Conservation (phyloP, 2,888 invertebrate species). For the Neria commutata region DNA sequence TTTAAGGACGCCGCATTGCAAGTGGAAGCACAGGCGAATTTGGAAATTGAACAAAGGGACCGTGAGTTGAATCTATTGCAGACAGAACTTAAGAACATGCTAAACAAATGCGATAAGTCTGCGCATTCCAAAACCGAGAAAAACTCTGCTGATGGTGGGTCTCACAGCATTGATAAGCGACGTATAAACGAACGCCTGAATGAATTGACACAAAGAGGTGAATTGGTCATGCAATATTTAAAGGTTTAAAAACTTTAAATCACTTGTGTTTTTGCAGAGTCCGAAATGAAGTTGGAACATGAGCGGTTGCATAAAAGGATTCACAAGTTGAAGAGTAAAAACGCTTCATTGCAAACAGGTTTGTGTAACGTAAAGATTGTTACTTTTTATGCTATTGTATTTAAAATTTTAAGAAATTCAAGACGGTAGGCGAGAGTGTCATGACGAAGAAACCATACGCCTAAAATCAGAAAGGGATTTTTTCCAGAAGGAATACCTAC, state of each 20-base stretch:
- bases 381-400: neutral
- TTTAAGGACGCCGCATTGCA: slow-evolving; percentile 76
- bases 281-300: slow-evolving; percentile 62
- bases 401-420: slow-evolving; percentile 38
- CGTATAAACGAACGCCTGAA: slow-evolving; percentile 66
- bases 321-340: slow-evolving; percentile 61
- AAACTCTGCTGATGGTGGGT: slow-evolving; percentile 11
- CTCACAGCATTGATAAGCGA: slow-evolving; percentile 66
- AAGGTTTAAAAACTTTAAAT: neutral
- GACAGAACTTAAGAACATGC: slow-evolving; percentile 39
- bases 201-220: slow-evolving; percentile 60
- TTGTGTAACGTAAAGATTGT: slow-evolving; percentile 26
- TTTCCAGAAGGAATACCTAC: slow-evolving; percentile 59
- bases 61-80: slow-evolving; percentile 55
- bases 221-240: neutral
- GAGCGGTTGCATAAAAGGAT: slow-evolving; percentile 64
- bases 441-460: slow-evolving; percentile 56
- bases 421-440: slow-evolving; percentile 34
- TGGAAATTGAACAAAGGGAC: slow-evolving; percentile 68
- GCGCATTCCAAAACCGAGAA: neutral
- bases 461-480: slow-evolving; percentile 58
- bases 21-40: slow-evolving; percentile 79
- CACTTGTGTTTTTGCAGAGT: slow-evolving; percentile 9
- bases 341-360: slow-evolving; percentile 42
- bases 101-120: slow-evolving; percentile 17